Base-by-base conservation (phyloP, 1,140 invertebrate genomes). In the Bombus superbus region DNA sequence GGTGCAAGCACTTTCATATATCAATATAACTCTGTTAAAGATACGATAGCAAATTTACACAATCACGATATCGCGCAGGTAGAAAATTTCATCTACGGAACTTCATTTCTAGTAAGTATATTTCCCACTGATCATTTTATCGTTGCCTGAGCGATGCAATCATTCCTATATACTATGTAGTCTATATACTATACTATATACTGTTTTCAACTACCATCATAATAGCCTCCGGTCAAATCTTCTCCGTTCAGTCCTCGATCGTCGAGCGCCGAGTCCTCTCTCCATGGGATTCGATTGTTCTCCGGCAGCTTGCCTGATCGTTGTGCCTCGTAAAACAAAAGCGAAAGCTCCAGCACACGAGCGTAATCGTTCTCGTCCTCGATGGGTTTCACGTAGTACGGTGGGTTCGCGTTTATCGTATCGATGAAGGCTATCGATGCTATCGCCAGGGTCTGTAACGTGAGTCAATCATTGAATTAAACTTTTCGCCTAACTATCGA, bases 271-370 rank as follows among this genome's bases (percentile, higher is more conserved):
- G 96, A 97, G 92, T 97, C 96, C 0, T 94, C 93, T 83, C 97
- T 94, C 96, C 96, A 97, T 6, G 94, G 88, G 59, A 97, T 96
- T 25, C 96, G 93, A 89, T 96, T 96, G 84, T 96, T 93, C 5
- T 92, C 88, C 0, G 96, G 96, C 13, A 97, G 94, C 71, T 94
- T 94, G n/a, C 97, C 97, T 9, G 96, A 97, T 81, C 96, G 94
- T 91, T 97, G 96, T 6, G 97, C 96, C 91, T 97, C 96, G 92
- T 96, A 97, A 92, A 97, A 97, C 81, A 97, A 90, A 59, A 97
- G 93, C 11, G 96, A 97, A 69, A 96, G 91, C 74, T 92, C 90
- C 72, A 97, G 83, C 2, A 95, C 96, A 86, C 95, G 91, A 22
- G 92, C 94, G 87, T 97, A 97, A 92, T 97, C 94, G 85, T 73